phyloP scores from a whole-genome alignment of 2,888 invertebrate genomes.

The Diaprepes abbreviatus region DNA sequence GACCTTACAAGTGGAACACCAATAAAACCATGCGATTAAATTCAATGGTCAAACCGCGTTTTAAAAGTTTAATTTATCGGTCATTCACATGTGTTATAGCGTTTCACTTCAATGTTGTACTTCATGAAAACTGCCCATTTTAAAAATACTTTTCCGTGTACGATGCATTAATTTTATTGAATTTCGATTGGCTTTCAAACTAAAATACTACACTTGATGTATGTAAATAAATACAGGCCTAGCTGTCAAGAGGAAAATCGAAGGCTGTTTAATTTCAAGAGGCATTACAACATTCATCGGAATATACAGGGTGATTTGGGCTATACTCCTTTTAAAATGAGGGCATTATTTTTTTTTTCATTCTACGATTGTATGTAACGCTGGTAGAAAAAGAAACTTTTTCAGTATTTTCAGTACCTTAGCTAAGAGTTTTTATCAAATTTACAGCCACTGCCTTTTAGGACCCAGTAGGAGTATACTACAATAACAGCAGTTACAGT shows the following conservation, averaged over 20 bases:
- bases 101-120: background rate
- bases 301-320: background rate
- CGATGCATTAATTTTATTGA: slow-evolving; percentile 28
- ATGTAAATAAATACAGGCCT: slow-evolving; percentile 27
- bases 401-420: no score
- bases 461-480: no score
- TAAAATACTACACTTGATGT: slow-evolving; percentile 18
- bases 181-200: slow-evolving; percentile 22
- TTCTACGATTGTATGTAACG: no score
- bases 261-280: slow-evolving; percentile 23
- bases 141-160: slow-evolving; percentile 20
- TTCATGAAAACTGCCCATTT: background rate
- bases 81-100: slow-evolving; percentile 11
- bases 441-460: no score
- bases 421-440: no score
- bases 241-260: slow-evolving; percentile 18
- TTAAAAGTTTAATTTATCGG: slow-evolving; percentile 22
- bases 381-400: no score
- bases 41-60: background rate
- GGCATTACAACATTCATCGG: background rate
- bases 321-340: background rate
- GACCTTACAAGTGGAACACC: no score
- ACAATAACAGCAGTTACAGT: no score
- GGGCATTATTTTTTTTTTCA: no score
- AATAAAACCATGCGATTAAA: no score